Evolutionary conservation across 2,888 invertebrate genomes (phyloP).

Genomic region (Drosophila paranaensis): DNA sequence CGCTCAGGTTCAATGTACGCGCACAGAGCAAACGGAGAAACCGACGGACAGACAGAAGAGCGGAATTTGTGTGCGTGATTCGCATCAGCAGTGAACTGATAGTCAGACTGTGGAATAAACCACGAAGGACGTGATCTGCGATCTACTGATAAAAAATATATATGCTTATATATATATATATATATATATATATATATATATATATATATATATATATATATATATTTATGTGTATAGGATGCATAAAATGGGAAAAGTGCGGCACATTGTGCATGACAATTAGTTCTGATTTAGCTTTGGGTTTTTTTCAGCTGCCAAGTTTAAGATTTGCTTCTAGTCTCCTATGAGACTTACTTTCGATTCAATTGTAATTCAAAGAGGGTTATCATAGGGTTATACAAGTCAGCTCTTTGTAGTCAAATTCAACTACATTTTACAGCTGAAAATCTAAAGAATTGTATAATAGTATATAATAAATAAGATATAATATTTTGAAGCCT

Average conservation of each 20-base stretch:
- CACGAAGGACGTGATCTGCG: constrained; percentile 45
- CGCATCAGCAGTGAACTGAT: constrained; percentile 35
- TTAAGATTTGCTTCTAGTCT: background rate
- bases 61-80: constrained; percentile 44
- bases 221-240: background rate
- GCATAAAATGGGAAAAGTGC: constrained; percentile 7
- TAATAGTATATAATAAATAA: background rate
- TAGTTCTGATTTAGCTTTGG: constrained; percentile 24
- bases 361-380: background rate
- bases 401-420: background rate
- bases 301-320: background rate
- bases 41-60: constrained; percentile 1
- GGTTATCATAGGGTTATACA: background rate
- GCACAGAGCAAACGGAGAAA: constrained; percentile 7
- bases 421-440: background rate
- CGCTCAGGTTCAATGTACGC: constrained; percentile 49
- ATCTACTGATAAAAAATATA: constrained; percentile 14
- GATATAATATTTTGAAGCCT: background rate
- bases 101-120: constrained; percentile 46
- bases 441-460: no score
- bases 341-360: background rate
- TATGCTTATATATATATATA: background rate
- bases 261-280: constrained; percentile 45
- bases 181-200: background rate
- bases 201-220: background rate